These are phyloP conservation scores for Leptinotarsa rubiginosa DNA, from an alignment of 2,888 invertebrate genomes.

Conservation along the genomic window DNA sequence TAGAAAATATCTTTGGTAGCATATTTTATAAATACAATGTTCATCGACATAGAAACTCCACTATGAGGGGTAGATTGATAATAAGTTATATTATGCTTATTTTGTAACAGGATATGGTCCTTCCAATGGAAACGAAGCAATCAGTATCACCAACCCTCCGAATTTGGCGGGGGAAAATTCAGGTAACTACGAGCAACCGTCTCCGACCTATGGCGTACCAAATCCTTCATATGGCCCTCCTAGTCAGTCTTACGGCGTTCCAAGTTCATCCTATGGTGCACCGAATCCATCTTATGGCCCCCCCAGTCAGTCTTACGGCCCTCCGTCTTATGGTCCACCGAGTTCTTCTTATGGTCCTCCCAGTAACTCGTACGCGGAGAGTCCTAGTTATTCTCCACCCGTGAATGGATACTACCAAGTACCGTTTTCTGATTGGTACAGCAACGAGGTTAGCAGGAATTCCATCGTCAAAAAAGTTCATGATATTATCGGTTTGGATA, in stretches of 20 bases:
- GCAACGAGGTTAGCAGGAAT: constrained; percentile 50
- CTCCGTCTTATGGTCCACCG: constrained; percentile 41
- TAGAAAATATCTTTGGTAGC: too few species aligned
- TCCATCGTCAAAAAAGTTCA: constrained; percentile 53
- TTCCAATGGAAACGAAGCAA: constrained; percentile 61
- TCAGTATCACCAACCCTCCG: constrained; percentile 63
- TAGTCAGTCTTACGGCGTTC: constrained; percentile 22
- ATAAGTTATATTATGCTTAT: background rate
- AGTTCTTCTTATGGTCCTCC: constrained; percentile 45
- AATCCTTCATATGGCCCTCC: constrained; percentile 30
- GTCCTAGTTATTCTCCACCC: constrained; percentile 36
- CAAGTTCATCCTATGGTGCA: constrained; percentile 26
- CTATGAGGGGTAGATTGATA: background rate
- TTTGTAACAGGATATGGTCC: constrained; percentile 59
- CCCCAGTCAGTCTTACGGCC: constrained; percentile 34
- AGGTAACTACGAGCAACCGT: constrained; percentile 21
- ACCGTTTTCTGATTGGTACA: constrained; percentile 53
- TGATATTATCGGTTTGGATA: constrained; percentile 52
- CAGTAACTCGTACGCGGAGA: constrained; percentile 36
- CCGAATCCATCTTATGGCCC: constrained; percentile 36
- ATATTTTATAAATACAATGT: too few species aligned
- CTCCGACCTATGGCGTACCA: constrained; percentile 30
- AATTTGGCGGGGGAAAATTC: constrained; percentile 22
- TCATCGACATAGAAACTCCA: background rate
- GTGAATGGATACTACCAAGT: constrained; percentile 42